Evolutionary conservation across 2,888 invertebrate genomes (phyloP).

Genomic region (Pseudanteris insignis): DNA sequence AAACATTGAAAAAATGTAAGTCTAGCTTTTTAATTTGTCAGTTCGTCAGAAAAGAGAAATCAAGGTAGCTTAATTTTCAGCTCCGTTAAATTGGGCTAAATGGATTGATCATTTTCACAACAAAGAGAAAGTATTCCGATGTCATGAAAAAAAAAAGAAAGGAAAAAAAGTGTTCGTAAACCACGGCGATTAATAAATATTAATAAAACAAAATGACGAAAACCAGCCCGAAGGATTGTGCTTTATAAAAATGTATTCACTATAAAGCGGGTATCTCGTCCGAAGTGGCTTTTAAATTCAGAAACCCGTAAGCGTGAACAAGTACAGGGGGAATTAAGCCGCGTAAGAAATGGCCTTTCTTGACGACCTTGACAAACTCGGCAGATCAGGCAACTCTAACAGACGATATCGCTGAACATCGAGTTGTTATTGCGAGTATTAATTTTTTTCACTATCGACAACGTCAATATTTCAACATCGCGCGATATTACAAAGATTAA

Average conservation of each 20-base stretch:
- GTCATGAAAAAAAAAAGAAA: no score
- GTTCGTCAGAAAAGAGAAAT: no score
- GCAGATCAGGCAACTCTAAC: conserved; percentile 18
- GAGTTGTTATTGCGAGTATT: no score
- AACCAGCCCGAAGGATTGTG: conserved; percentile 15
- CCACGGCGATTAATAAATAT: conserved; percentile 16
- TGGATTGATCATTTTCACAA: conserved; percentile 7
- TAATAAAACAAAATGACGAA: conserved; percentile 14
- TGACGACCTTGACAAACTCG: conserved; percentile 35
- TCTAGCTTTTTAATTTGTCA: no score
- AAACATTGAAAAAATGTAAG: no score
- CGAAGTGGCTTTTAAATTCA: no score
- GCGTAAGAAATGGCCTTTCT: conserved; percentile 40
- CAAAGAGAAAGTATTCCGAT: conserved; percentile 17
- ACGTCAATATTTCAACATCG: no score
- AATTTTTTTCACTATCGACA: background rate
- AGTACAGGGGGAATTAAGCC: conserved; percentile 19
- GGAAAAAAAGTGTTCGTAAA: conserved; percentile 7
- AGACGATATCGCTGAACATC: conserved; percentile 15
- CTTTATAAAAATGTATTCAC: conserved; percentile 22
- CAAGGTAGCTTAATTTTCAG: conserved; percentile 1
- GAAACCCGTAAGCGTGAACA: conserved; percentile 17
- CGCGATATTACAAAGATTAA: no score
- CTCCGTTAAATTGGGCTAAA: conserved; percentile 5
- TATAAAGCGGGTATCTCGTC: conserved; percentile 39